A percentile compares a stretch with the other conserved stretches of the same genome.
Evolutionary conservation across 2,888 invertebrate genomes (phyloP).

Genomic region (Eretmocerus hayati): DNA sequence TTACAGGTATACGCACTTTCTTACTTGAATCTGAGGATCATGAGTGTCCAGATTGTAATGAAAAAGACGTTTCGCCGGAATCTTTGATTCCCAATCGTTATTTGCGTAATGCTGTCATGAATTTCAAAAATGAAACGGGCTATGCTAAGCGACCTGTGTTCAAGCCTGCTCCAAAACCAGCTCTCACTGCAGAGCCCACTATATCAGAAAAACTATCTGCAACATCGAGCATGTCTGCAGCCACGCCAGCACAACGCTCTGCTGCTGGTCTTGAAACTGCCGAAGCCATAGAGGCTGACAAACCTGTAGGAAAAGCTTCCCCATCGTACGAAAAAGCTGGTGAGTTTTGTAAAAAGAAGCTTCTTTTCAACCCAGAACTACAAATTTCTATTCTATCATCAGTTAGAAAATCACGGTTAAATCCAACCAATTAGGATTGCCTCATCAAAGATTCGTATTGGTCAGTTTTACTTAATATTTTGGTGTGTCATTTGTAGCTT

Average conservation of each 20-base stretch:
- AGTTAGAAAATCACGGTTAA: too few species aligned
- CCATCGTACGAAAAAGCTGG: constrained; percentile 13
- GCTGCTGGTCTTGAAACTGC: neutral
- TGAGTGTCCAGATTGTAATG: constrained; percentile 90
- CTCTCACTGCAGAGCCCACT: neutral
- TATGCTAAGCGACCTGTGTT: constrained; percentile 58
- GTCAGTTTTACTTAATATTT: constrained; percentile 27
- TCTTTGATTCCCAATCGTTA: constrained; percentile 90
- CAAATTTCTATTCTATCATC: too few species aligned
- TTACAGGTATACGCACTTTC: constrained; percentile 74
- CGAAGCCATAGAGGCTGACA: constrained; percentile 16
- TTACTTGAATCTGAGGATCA: constrained; percentile 90
- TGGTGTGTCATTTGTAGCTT: constrained; percentile 4
- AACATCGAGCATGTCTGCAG: constrained; percentile 4
- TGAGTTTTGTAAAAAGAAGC: too few species aligned
- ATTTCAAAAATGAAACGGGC: constrained; percentile 87
- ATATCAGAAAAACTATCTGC: constrained; percentile 14
- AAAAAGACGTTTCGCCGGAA: constrained; percentile 86
- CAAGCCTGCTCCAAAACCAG: constrained; percentile 24
- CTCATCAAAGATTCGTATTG: too few species aligned
- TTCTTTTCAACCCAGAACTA: too few species aligned
- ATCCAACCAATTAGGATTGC: too few species aligned
- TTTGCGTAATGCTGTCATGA: constrained; percentile 78
- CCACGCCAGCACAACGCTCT: constrained; percentile 5
- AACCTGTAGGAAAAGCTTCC: constrained; percentile 11